Evolutionary conservation across 2,888 invertebrate genomes (phyloP), one percentile per base, ranked within the genome.

Genomic region (Drosophila multiciliata): DNA sequence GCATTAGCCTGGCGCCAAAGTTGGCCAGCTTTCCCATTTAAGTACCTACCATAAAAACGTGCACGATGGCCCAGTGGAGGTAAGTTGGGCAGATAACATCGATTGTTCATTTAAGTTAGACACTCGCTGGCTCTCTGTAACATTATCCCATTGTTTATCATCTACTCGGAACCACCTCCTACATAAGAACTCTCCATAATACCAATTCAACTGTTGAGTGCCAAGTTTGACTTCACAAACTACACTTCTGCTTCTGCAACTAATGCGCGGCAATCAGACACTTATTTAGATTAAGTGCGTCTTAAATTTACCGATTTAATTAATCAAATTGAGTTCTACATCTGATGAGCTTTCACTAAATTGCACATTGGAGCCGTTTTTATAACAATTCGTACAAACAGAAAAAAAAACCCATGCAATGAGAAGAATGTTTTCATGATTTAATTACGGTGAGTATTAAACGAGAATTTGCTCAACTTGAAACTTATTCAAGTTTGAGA

Each of bases 1-100:
- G 75, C 89, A 87, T 90, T 90, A 87, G 77, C 89, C 78, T 68
- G 78, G 59, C 72, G 70, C 89, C 75, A 71, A 89, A 86, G 82
- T 89, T 83, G 70, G 72, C 52, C 53, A 61, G 49, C 45, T 50
- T 33, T 15, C 50, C 49, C 52, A 63, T 70, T 72, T 71, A 70
- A 78, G 62, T 76, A 66, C 62, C 73, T 35, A 52, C 77, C 83
- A 80, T 85, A 75, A 87, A 85, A 89, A 69, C 60, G 73, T 59
- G 73, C 33, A 32, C 45, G 45, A 60, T 66, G 71, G 36, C 70
- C 55, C 69, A 62, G 50, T 23, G 58, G 23, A 45, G 75, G 35
- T 48, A 57, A 55, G 59, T 26, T 70, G 17, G 55, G 49, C 55
- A 81, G 87, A 86, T 88, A 88, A 55, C 76, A 76, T 70, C 83